Conservation (phyloP, 2,113 vertebrate genomes). For the Atrichornis clamosus region DNA sequence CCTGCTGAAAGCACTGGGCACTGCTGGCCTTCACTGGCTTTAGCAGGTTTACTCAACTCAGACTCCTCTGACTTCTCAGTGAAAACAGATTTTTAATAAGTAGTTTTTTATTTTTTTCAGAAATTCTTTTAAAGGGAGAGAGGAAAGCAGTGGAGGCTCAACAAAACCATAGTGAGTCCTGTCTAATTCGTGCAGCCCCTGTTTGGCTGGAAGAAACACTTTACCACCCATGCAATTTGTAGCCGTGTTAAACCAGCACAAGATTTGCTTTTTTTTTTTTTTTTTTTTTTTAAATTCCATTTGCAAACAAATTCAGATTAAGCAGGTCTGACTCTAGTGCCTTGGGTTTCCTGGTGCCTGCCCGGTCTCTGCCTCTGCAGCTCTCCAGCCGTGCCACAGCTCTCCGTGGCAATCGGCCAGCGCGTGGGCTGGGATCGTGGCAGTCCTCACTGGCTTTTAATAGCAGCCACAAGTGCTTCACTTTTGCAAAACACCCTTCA, state of each 20-base stretch:
- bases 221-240: background rate
- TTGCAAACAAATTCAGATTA: background rate
- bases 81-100: background rate
- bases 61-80: background rate
- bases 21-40: background rate
- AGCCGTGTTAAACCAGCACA: background rate
- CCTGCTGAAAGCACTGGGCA: background rate
- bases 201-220: background rate
- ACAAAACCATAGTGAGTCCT: background rate
- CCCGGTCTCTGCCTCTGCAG: background rate
- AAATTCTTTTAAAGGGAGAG: background rate
- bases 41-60: background rate
- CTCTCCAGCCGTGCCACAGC: background rate
- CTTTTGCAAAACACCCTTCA: constrained; percentile 15
- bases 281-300: background rate
- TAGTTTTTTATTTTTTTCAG: background rate
- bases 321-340: background rate
- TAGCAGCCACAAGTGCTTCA: constrained; percentile 9
- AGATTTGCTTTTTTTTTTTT: background rate
- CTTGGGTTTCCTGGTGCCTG: background rate
- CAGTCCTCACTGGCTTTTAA: constrained; percentile 15
- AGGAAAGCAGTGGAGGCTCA: background rate
- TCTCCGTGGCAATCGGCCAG: background rate
- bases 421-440: background rate
- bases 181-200: background rate